phyloP scores from a whole-genome alignment of 2,113 vertebrate genomes.

The Lampris incognitus region DNA sequence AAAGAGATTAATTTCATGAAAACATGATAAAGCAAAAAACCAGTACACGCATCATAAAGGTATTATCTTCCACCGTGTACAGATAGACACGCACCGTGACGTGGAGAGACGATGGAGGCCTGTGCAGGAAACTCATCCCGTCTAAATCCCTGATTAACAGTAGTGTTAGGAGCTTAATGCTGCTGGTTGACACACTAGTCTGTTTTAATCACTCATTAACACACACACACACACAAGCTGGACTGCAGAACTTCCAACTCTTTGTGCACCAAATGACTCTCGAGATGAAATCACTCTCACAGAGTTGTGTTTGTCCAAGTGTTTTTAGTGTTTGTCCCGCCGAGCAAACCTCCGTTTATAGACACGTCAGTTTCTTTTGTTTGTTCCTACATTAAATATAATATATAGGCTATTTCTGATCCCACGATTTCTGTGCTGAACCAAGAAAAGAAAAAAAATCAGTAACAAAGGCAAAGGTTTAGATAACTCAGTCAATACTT shows the following conservation, averaged over 20 bases:
- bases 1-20: too few relatives aligned
- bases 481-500: not conserved
- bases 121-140: constrained; percentile 20
- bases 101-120: constrained; percentile 13
- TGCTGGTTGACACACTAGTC: constrained; percentile 39
- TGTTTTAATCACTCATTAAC: constrained; percentile 62
- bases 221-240: constrained; percentile 34
- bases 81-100: too few relatives aligned
- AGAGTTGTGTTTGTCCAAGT: constrained; percentile 8
- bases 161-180: constrained; percentile 22
- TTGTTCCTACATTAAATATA: not conserved
- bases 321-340: constrained; percentile 8
- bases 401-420: not conserved
- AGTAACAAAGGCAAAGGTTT: not conserved
- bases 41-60: constrained; percentile 5
- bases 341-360: not conserved
- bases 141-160: constrained; percentile 56
- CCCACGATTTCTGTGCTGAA: constrained; percentile 6
- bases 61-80: too few relatives aligned
- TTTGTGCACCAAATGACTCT: constrained; percentile 5
- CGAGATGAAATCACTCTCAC: not conserved
- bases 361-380: not conserved
- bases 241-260: constrained; percentile 27
- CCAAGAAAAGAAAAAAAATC: constrained; percentile 19
- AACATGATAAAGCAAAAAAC: not conserved